Percentiles rank a stretch among this genome's conserved stretches.
Evolutionary conservation across 2,113 vertebrate genomes (phyloP).

Genomic region (Leptosomus discolor): DNA sequence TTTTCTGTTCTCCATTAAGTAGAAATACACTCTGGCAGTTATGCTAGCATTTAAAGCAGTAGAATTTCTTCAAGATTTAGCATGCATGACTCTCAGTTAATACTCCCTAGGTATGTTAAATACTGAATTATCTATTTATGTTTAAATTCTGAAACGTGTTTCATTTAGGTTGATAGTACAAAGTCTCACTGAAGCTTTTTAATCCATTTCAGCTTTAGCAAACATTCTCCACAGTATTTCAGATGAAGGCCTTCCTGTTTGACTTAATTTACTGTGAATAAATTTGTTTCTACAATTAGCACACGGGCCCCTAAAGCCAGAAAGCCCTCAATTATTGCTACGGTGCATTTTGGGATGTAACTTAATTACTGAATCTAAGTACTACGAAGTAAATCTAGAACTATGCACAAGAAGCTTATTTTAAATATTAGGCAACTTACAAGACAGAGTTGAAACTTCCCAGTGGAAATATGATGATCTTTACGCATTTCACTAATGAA

Average conservation of each 20-base stretch:
- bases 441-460: neutral
- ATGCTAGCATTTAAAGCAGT: neutral
- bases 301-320: neutral
- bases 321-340: neutral
- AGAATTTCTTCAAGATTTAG: neutral
- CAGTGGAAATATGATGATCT: neutral
- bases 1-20: neutral
- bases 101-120: neutral
- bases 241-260: constrained; percentile 10
- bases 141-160: neutral
- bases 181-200: neutral
- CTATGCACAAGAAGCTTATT: neutral
- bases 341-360: neutral
- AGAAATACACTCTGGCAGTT: neutral
- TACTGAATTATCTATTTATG: neutral
- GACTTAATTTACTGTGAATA: constrained; percentile 31
- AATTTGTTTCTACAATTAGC: constrained; percentile 47
- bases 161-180: neutral
- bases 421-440: neutral
- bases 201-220: neutral
- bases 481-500: neutral
- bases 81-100: neutral
- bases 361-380: neutral
- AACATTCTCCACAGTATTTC: constrained; percentile 19
- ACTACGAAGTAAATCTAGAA: too few relatives aligned